Percentiles rank a stretch among this genome's conserved stretches.
phyloP scores from a whole-genome alignment of 1,140 invertebrate species.

The Lutraria rhynchaena region DNA sequence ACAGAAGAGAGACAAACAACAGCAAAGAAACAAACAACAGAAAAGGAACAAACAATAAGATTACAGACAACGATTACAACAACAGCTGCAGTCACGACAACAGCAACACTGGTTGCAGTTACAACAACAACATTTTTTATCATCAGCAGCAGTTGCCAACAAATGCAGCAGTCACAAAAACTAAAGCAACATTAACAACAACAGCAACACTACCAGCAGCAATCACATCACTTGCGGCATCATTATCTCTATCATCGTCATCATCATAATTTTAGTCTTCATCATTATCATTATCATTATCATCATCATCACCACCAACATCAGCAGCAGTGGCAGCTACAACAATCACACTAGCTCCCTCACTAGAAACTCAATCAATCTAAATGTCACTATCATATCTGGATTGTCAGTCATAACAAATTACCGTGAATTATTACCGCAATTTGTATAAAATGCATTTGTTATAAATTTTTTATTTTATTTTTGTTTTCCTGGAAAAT shows the following conservation, averaged over 20 bases:
- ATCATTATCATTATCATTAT: not conserved
- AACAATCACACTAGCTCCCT: not conserved
- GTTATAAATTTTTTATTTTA: too few relatives aligned
- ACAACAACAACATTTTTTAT: not conserved
- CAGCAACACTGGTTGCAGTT: not conserved
- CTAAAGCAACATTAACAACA: not conserved
- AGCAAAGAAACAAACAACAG: too few relatives aligned
- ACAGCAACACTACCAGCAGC: not conserved
- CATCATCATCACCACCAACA: not conserved
- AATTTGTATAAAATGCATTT: too few relatives aligned
- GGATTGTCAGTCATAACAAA: too few relatives aligned
- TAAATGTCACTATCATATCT: too few relatives aligned
- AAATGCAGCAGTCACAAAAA: not conserved
- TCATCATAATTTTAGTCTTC: not conserved
- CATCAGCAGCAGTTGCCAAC: not conserved
- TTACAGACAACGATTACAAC: slow-evolving; percentile 5
- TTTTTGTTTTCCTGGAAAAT: too few relatives aligned
- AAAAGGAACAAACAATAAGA: too few relatives aligned
- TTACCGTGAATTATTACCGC: too few relatives aligned
- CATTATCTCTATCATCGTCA: not conserved
- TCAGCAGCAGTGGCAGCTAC: not conserved
- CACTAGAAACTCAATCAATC: not conserved
- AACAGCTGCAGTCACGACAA: not conserved
- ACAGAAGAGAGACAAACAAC: too few relatives aligned
- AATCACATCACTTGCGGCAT: not conserved